These are phyloP conservation scores for Rhagoletis zephyria DNA, from an alignment of 1,140 invertebrate species.

Conservation along the genomic window DNA sequence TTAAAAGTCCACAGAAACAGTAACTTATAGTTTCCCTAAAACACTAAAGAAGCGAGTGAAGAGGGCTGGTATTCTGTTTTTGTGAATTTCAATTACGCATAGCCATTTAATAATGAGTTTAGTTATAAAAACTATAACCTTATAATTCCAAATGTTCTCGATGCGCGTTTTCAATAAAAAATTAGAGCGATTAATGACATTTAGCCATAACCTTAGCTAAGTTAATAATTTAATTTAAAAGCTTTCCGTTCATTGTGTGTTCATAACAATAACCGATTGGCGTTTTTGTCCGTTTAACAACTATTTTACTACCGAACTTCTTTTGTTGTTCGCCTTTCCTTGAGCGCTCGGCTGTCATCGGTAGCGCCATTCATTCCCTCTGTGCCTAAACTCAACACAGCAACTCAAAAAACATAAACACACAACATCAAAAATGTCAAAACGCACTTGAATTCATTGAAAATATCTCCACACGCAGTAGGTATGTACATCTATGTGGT, in stretches of 20 bases:
- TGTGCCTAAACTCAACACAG: too few species aligned
- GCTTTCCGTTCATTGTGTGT: background rate
- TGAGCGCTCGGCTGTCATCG: background rate
- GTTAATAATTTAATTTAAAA: background rate
- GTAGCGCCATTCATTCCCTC: background rate
- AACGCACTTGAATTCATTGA: background rate
- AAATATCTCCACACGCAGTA: background rate
- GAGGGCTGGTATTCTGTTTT: too few species aligned
- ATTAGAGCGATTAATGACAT: too few species aligned
- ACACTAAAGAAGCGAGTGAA: too few species aligned
- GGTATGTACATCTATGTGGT: background rate
- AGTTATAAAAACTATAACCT: too few species aligned
- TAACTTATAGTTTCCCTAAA: too few species aligned
- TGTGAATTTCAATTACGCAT: too few species aligned
- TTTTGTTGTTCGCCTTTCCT: background rate
- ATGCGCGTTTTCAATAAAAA: too few species aligned
- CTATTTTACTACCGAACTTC: background rate
- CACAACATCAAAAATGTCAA: background rate
- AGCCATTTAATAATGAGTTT: too few species aligned
- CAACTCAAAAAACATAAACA: too few species aligned
- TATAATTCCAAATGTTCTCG: too few species aligned
- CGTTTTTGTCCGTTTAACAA: background rate
- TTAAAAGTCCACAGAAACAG: too few species aligned
- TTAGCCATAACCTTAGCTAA: background rate
- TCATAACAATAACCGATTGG: background rate